These are phyloP conservation scores for Chesias legatella DNA, from an alignment of 2,888 invertebrate species.

Conservation along the genomic window DNA sequence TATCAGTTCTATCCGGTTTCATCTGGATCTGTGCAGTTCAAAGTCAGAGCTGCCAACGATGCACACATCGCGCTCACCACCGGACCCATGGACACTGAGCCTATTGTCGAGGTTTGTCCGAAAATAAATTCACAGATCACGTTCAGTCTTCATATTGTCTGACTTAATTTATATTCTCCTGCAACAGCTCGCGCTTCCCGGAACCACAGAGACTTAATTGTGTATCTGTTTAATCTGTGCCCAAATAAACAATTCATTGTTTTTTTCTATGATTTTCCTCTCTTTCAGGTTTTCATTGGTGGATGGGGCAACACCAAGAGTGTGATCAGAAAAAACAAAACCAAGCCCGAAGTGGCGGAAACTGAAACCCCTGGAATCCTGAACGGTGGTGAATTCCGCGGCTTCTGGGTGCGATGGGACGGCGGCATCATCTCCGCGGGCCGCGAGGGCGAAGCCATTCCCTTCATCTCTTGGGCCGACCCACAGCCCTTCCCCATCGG, in stretches of 20 bases:
- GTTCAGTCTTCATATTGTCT: too few species aligned
- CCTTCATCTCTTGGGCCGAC: constrained; percentile 87
- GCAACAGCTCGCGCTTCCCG: too few species aligned
- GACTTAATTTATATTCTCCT: too few species aligned
- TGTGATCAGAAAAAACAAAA: constrained; percentile 88
- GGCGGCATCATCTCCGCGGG: constrained; percentile 85
- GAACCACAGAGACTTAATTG: too few species aligned
- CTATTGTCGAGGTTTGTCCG: constrained; percentile 87
- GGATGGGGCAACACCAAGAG: constrained; percentile 94
- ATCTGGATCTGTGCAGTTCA: constrained; percentile 86
- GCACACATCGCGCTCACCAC: constrained; percentile 91
- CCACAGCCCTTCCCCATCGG: constrained; percentile 85
- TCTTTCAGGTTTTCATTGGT: constrained; percentile 86
- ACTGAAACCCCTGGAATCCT: constrained; percentile 86
- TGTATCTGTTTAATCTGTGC: too few species aligned
- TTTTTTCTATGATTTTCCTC: neutral
- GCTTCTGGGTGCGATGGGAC: constrained; percentile 92
- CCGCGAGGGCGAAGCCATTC: constrained; percentile 85
- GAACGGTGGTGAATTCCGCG: constrained; percentile 86
- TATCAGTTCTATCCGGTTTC: constrained; percentile 89
- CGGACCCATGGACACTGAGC: constrained; percentile 84
- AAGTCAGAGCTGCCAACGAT: constrained; percentile 89
- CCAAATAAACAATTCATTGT: neutral
- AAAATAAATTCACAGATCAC: too few species aligned
- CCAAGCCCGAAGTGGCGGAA: constrained; percentile 87